Evolutionary conservation across 2,888 invertebrate species (phyloP), one percentile per base, ranked within the genome.

Genomic region (Hemistola chrysoprasaria): DNA sequence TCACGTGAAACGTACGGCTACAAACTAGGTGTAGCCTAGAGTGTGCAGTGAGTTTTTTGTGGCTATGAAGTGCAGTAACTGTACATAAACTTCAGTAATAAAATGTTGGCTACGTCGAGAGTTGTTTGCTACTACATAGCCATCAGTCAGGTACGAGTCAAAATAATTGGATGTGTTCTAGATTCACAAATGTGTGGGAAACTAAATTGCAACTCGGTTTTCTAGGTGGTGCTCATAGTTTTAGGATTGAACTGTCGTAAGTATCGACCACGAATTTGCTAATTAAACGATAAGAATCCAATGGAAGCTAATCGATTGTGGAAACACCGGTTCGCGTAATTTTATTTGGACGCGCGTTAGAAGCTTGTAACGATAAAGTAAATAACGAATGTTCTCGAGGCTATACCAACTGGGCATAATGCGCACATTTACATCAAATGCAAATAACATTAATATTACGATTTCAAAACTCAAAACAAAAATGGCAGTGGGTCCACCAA

Each of bases 1-100:
- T 56, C 55, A 70, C 67, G 62, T 58, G 44, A 57, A 62, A 60
- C 61, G 70, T 70, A 75, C n/a, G n/a, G n/a, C n/a, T n/a, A n/a
- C n/a, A n/a, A 69, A 66, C 58, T 59, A 53, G 50, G 50, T 56
- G 57, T 52, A 59, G 45, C 50, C 40, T 54, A 40, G 44, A 55
- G 57, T 56, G 56, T 65, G 59, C 68, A 74, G 76, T 78, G 57
- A 52, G 40, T 52, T 51, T 56, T 49, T 47, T 52, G 62, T 57
- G 51, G 53, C 50, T 59, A 53, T 57, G 59, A 57, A 62, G 62
- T 60, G 63, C 48, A 56, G 65, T n/a, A n/a, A n/a, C n/a, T 65
- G 61, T 51, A 52, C 40, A 21, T 35, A 44, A 29, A 55, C 42
- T 37, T 35, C 36, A 38, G 53, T 53, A 53, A 41, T 53, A 51